Conservation (phyloP, 1,140 invertebrate species). For the Papilio machaon region DNA sequence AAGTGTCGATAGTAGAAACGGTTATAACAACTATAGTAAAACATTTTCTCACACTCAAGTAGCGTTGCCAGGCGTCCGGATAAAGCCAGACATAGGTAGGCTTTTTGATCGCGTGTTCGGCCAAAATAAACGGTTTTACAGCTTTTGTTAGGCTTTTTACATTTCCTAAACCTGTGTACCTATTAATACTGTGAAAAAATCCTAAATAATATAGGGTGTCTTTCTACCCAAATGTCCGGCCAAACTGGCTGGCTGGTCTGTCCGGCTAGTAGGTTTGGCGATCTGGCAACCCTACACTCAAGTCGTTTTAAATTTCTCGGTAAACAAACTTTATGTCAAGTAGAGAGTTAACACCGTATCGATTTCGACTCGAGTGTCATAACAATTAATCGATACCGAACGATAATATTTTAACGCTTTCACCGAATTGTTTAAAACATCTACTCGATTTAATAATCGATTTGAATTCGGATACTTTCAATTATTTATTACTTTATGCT, state of each 20-base stretch:
- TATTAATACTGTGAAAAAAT: no score
- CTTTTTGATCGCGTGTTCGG: no score
- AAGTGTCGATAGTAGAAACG: not conserved
- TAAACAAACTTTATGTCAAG: constrained; percentile 2
- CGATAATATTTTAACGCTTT: constrained; percentile 21
- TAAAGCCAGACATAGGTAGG: no score
- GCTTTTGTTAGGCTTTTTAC: no score
- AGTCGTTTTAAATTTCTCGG: not conserved
- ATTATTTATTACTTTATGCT: not conserved
- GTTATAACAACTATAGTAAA: not conserved
- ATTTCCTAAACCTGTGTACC: no score
- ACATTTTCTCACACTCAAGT: not conserved
- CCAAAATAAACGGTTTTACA: no score
- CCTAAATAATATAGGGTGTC: no score
- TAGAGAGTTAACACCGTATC: not conserved
- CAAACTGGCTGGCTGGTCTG: no score
- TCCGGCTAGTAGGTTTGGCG: no score
- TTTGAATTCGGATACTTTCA: not conserved
- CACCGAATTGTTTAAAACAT: not conserved
- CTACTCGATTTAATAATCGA: constrained; percentile 1
- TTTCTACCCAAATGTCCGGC: no score
- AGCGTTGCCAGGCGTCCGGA: no score
- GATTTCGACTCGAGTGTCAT: not conserved
- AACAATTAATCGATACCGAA: constrained; percentile 14
- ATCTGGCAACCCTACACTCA: not conserved